These are phyloP conservation scores for Machimus rusticus DNA, from an alignment of 2,888 invertebrate genomes.

Conservation along the genomic window DNA sequence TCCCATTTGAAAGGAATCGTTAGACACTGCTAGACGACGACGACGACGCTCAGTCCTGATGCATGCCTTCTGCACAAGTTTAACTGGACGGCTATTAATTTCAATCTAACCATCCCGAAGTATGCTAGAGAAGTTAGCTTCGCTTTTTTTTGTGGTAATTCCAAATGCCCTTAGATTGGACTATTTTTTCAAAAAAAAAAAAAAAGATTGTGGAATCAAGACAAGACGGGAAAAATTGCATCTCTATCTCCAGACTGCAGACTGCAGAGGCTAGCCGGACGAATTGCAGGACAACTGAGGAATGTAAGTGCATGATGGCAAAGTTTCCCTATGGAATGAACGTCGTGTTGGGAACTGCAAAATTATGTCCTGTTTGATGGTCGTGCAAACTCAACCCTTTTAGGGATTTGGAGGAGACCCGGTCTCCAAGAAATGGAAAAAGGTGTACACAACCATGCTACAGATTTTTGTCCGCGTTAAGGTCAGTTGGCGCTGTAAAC, in stretches of 20 bases:
- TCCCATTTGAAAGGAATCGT: conserved; percentile 16
- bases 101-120: conserved; percentile 14
- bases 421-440: neutral
- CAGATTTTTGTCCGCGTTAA: neutral
- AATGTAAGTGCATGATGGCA: conserved; percentile 6
- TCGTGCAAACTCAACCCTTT: neutral
- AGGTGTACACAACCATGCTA: neutral
- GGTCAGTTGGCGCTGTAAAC: neutral
- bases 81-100: conserved; percentile 11
- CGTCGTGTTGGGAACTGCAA: conserved; percentile 13
- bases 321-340: conserved; percentile 4
- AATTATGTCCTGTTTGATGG: conserved; percentile 19
- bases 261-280: neutral
- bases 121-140: neutral
- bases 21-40: neutral
- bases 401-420: neutral
- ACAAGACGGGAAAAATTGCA: neutral
- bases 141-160: conserved; percentile 6
- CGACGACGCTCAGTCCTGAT: neutral
- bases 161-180: conserved; percentile 13
- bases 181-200: neutral
- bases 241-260: neutral
- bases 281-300: neutral
- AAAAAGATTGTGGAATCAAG: neutral
- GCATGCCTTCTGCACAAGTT: conserved; percentile 19